Evolutionary conservation across 2,797 vertebrate genomes (phyloP), one percentile per base, ranked within the genome.

Genomic region (Enteromius afrohamiltoni): DNA sequence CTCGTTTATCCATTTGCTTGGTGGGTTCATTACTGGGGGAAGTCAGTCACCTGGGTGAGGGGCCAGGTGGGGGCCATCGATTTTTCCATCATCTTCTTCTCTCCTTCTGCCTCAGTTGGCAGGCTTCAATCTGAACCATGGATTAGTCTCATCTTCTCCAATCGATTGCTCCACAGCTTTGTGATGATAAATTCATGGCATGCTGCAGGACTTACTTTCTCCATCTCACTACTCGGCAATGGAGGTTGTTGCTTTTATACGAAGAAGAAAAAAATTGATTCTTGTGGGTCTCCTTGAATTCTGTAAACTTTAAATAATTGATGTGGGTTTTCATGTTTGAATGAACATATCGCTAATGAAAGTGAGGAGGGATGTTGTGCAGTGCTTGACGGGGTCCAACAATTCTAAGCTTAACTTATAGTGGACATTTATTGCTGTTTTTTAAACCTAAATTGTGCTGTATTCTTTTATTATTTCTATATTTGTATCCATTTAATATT

Each of bases 171-270:
- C 77, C 75, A 76, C 84, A 85, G 89, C 85, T 88, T 77, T 87
- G 80, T 88, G 90, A 91, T 92, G 89, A 91, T 92, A 90, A 89
- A 92, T 93, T 91, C 60, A 92, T 91, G 81, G 86, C 83, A 60
- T 81, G 82, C 82, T 77, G 83, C 68, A 83, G 85, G 83, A 77
- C 45, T 42, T 79, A 81, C 83, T 85, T 83, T 81, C 83, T 69
- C 77, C 83, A 60, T 71, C 79, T 86, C 55, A 64, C 58, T 73
- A 29, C 26, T 73, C 34, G 1, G 31, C 58, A 58, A 37, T 78
- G 37, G 65, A 87, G 76, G 75, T 73, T 79, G 75, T 69, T 85
- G 74, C 55, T 34, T 42, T 75, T 82, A 74, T 37, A 79, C 13
- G 1, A 65, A 69, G 84, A 77, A 77, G 23, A 37, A 80, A 71